phyloP scores from a whole-genome alignment of 2,888 invertebrate species.

The Hydroisotoma schaefferi region DNA sequence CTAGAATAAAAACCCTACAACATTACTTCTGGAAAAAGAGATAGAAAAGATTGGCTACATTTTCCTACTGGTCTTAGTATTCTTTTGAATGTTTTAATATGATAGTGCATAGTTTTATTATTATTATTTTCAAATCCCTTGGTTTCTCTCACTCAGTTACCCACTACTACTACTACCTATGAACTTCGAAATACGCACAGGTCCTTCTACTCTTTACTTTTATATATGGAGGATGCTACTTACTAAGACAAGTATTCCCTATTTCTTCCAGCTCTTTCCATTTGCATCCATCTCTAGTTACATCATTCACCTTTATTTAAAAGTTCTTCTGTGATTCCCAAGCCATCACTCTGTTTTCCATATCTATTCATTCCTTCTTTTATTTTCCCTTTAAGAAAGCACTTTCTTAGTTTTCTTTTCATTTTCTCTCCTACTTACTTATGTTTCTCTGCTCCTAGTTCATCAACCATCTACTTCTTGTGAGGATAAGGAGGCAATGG shows the following conservation, averaged over 20 bases:
- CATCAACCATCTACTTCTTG: no score
- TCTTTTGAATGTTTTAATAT: constrained; percentile 7
- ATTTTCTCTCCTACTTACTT: no score
- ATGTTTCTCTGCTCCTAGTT: no score
- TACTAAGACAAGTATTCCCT: background rate
- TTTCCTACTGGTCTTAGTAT: background rate
- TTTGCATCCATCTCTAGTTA: constrained; percentile 9
- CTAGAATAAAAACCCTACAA: constrained; percentile 8
- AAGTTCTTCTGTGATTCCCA: constrained; percentile 10
- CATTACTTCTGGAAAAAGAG: background rate
- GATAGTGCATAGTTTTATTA: background rate
- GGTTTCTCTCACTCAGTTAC: background rate
- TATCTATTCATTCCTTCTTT: constrained; percentile 4
- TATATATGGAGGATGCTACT: background rate
- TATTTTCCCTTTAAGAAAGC: background rate
- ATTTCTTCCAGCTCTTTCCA: background rate
- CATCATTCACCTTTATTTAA: constrained; percentile 16
- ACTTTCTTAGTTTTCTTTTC: no score
- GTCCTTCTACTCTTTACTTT: background rate
- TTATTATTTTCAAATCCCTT: constrained; percentile 1
- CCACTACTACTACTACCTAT: no score
- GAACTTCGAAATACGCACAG: background rate
- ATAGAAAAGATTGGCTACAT: constrained; percentile 6
- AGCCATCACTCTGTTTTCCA: constrained; percentile 13
- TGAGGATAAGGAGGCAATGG: no score